Evolutionary conservation across 2,797 vertebrate species (phyloP).

Genomic region (Remorina albescens): DNA sequence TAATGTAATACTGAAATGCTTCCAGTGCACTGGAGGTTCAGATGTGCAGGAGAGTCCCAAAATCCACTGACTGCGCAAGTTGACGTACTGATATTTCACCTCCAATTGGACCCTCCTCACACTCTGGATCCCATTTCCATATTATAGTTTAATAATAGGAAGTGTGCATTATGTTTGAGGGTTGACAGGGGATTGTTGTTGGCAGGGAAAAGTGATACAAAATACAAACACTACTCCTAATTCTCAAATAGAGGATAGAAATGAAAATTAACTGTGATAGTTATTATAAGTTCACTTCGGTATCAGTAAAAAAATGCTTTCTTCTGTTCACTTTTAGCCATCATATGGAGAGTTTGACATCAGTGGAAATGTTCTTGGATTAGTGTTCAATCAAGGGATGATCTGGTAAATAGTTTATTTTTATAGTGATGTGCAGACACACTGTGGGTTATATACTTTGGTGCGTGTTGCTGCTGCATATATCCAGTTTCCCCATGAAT

Average conservation of each 20-base stretch:
- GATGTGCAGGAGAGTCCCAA: neutral
- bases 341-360: slow-evolving; percentile 99
- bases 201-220: neutral
- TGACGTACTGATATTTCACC: neutral
- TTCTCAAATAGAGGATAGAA: neutral
- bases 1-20: neutral
- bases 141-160: neutral
- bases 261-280: neutral
- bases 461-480: slow-evolving; percentile 12
- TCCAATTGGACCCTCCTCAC: neutral
- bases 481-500: slow-evolving; percentile 5
- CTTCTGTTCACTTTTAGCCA: slow-evolving; percentile 82
- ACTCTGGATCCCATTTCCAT: neutral
- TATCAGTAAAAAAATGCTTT: neutral
- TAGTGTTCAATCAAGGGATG: slow-evolving; percentile 99
- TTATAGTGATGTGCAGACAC: neutral
- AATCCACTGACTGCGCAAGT: neutral
- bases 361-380: slow-evolving; percentile 95
- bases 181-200: neutral
- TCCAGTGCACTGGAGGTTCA: neutral
- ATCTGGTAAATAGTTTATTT: slow-evolving; percentile 89
- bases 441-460: neutral
- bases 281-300: neutral
- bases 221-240: neutral
- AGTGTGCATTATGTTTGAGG: neutral